Percentiles rank a stretch among this genome's conserved stretches.
Conservation (phyloP, 2,888 invertebrate genomes). For the Dolichopus griseipennis region DNA sequence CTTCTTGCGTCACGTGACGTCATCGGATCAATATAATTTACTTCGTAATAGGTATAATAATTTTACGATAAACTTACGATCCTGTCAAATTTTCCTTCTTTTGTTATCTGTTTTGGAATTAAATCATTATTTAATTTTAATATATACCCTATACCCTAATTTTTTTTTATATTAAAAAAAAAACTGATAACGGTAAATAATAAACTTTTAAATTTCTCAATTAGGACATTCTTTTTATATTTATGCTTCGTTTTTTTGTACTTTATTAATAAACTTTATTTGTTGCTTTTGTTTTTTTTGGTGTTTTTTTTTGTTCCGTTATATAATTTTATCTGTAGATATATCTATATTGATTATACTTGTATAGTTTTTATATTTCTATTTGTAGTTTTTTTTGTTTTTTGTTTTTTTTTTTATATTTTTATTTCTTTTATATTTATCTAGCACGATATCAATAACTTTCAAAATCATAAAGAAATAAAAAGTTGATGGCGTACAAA, state of each 20-base stretch:
- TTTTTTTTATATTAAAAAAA: neutral
- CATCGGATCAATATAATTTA: too few species aligned
- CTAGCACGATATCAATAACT: slow-evolving; percentile 6
- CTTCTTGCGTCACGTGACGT: too few species aligned
- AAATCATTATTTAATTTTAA: too few species aligned
- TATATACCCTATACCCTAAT: neutral
- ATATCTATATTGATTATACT: too few species aligned
- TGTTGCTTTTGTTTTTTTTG: too few species aligned
- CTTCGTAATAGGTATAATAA: too few species aligned
- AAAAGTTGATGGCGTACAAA: neutral
- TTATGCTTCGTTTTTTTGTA: too few species aligned
- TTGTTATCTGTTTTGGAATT: too few species aligned
- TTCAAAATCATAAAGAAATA: neutral
- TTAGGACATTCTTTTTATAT: neutral
- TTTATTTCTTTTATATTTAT: neutral
- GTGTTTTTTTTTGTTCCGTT: neutral
- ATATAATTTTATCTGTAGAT: neutral
- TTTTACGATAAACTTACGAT: too few species aligned
- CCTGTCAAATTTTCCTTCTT: too few species aligned
- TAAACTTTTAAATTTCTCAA: neutral
- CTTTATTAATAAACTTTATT: neutral
- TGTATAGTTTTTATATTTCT: neutral
- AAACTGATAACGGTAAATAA: neutral
- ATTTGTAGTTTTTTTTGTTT: neutral
- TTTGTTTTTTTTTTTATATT: neutral